Conservation (phyloP, 37 sponge, comb jelly and placozoan species). For the Cliona cf. orientalis region DNA sequence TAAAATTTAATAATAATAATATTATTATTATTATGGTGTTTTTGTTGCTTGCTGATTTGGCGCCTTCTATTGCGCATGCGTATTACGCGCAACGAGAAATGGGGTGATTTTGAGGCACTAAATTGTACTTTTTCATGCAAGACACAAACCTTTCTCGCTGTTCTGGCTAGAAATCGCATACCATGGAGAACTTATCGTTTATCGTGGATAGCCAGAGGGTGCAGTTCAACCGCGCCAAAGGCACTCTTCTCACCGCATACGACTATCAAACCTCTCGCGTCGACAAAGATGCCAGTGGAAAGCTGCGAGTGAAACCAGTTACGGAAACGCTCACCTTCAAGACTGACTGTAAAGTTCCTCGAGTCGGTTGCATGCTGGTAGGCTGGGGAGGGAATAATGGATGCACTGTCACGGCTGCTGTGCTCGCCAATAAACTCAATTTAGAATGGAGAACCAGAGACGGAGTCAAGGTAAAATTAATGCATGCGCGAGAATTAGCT, state of each 20-base stretch:
- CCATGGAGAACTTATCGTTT: too few relatives aligned
- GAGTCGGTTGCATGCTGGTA: constrained; percentile 88
- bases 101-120: too few relatives aligned
- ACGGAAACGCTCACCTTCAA: constrained; percentile 51
- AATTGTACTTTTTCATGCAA: too few relatives aligned
- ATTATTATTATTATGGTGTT: too few relatives aligned
- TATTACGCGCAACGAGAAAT: too few relatives aligned
- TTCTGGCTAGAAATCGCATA: too few relatives aligned
- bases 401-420: constrained; percentile 78
- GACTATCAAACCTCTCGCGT: constrained; percentile 57
- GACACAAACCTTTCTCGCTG: too few relatives aligned
- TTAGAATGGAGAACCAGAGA: constrained; percentile 83
- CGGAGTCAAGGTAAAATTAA: constrained; percentile 64
- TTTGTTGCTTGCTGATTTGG: too few relatives aligned
- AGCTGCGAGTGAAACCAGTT: constrained; percentile 38
- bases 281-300: constrained; percentile 25
- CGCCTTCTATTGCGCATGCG: too few relatives aligned
- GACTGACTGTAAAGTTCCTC: constrained; percentile 62
- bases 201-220: constrained; percentile 51
- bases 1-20: too few relatives aligned
- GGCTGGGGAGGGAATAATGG: constrained; percentile 96
- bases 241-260: constrained; percentile 43
- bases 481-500: neutral
- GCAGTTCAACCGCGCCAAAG: constrained; percentile 14
- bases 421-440: constrained; percentile 84